phyloP scores from a whole-genome alignment of 2,797 vertebrate species.

The Phrynocephalus vlangalii region DNA sequence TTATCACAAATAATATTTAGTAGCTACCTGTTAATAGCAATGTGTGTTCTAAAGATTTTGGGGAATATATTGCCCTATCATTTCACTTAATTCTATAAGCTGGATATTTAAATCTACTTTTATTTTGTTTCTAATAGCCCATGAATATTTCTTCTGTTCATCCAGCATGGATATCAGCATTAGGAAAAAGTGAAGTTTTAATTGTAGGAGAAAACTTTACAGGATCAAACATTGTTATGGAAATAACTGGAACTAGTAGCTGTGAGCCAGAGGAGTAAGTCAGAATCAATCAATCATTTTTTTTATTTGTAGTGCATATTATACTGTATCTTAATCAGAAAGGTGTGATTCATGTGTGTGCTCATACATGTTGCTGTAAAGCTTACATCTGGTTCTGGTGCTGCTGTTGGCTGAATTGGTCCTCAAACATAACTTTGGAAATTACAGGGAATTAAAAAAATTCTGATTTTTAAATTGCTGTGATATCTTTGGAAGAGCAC shows the following conservation, averaged over 20 bases:
- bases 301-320: not conserved
- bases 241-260: constrained; percentile 79
- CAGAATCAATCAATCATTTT: constrained; percentile 9
- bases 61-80: constrained; percentile 1
- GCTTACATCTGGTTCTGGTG: not conserved
- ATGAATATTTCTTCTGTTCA: constrained; percentile 81
- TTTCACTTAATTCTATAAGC: constrained; percentile 58
- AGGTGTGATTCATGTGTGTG: not conserved
- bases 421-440: not conserved
- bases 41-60: constrained; percentile 16
- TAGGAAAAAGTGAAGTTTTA: constrained; percentile 83
- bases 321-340: not conserved
- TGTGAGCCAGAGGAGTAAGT: constrained; percentile 88
- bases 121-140: constrained; percentile 74
- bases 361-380: not conserved
- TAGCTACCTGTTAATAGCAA: constrained; percentile 31
- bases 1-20: not conserved
- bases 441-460: not conserved
- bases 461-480: not conserved
- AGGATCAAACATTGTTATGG: constrained; percentile 80
- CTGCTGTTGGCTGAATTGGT: not conserved
- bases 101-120: constrained; percentile 59
- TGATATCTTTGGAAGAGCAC: not conserved
- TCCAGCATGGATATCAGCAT: constrained; percentile 82
- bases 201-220: constrained; percentile 86